A percentile compares a stretch with the other conserved stretches of the same genome.
Evolutionary conservation across 2,113 vertebrate species (phyloP).

Genomic region (Rhineura floridana): DNA sequence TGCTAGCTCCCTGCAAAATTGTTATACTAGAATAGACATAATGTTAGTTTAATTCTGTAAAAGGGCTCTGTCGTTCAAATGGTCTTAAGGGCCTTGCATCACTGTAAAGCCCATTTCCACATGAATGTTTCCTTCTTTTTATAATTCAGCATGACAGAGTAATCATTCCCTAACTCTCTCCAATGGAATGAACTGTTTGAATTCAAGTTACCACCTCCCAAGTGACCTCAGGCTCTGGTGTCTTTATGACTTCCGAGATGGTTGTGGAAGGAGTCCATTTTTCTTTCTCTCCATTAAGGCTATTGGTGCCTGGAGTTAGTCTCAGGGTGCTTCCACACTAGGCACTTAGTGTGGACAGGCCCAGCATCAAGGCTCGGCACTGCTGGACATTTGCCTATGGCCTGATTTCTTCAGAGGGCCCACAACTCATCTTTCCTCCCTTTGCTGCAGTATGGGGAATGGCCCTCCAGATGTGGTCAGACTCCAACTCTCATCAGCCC

Average conservation of each 20-base stretch:
- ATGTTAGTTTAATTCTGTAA: not conserved
- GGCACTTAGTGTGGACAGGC: too few relatives aligned
- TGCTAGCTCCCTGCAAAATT: not conserved
- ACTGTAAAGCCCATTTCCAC: not conserved
- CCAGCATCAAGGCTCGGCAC: too few relatives aligned
- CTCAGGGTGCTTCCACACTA: not conserved
- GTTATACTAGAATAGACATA: not conserved
- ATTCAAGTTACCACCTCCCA: not conserved
- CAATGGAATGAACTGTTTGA: not conserved
- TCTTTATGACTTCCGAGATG: not conserved
- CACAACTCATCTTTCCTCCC: too few relatives aligned
- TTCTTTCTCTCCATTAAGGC: not conserved
- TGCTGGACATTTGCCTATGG: too few relatives aligned
- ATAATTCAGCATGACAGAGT: slow-evolving; percentile 14
- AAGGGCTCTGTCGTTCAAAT: not conserved
- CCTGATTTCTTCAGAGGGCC: too few relatives aligned
- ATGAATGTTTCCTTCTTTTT: not conserved
- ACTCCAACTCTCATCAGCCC: too few relatives aligned
- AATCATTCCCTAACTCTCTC: not conserved
- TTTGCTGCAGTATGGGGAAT: too few relatives aligned
- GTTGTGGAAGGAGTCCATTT: not conserved
- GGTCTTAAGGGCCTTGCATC: not conserved
- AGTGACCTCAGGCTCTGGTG: not conserved
- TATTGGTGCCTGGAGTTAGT: not conserved
- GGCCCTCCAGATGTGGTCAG: too few relatives aligned